Evolutionary conservation across 1,140 invertebrate species (phyloP).

Genomic region (Rhizoglyphus robini): DNA sequence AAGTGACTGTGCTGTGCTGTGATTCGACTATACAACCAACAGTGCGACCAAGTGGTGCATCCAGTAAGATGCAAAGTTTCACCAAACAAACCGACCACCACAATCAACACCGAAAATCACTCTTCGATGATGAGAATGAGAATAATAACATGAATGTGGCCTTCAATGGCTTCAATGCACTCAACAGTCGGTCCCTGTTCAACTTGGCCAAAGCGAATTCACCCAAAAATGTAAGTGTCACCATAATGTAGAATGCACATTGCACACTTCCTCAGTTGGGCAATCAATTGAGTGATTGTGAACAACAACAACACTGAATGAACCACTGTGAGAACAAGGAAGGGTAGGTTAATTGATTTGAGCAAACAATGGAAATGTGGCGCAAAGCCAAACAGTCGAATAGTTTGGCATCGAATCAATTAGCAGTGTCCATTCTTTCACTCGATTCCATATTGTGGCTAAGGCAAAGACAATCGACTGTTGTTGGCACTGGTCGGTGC

Average conservation of each 20-base stretch:
- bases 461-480: neutral
- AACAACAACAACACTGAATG: neutral
- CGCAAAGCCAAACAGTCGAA: neutral
- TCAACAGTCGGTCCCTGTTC: neutral
- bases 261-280: neutral
- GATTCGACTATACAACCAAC: neutral
- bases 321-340: neutral
- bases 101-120: neutral
- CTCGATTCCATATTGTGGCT: neutral
- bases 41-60: no score
- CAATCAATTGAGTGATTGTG: neutral
- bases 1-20: neutral
- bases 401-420: conserved; percentile 1
- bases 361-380: neutral
- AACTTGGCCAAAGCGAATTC: neutral
- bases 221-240: neutral
- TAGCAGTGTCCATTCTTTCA: neutral
- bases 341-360: neutral
- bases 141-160: neutral
- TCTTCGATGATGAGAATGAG: neutral
- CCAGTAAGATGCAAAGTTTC: no score
- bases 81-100: neutral
- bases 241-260: neutral
- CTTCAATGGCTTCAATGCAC: neutral
- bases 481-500: neutral